Percentiles rank a stretch among this genome's conserved stretches.
Evolutionary conservation across 35 echinoderm and acorn worm genomes (phyloP).

Genomic region (Heliocidaris tuberculata): DNA sequence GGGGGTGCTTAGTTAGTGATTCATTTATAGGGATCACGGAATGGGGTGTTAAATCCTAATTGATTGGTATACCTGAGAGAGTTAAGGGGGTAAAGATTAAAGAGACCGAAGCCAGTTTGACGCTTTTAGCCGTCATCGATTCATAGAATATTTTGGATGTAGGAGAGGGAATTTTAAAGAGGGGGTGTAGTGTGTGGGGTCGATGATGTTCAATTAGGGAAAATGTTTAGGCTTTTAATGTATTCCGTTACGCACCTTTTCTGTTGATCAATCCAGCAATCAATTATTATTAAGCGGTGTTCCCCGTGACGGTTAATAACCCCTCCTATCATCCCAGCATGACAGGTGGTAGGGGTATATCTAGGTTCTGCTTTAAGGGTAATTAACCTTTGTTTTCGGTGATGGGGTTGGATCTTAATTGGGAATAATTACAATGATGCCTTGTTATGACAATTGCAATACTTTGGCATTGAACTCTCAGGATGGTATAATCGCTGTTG

Average conservation of each 20-base stretch:
- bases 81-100: background rate
- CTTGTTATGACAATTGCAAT: background rate
- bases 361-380: background rate
- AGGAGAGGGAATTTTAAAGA: background rate
- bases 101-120: background rate
- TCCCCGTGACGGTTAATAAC: background rate
- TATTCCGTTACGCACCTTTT: background rate
- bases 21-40: background rate
- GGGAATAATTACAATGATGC: background rate
- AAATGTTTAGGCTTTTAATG: background rate
- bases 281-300: background rate
- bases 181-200: background rate
- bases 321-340: background rate
- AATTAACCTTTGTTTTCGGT: background rate
- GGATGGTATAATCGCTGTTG: too few relatives aligned
- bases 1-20: constrained; percentile 23
- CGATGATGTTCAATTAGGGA: background rate
- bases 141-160: background rate
- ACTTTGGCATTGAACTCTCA: background rate
- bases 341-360: background rate
- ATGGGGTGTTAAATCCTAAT: background rate
- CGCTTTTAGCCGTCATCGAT: background rate
- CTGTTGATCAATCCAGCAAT: background rate
- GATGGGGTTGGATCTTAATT: background rate
- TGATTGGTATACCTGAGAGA: constrained; percentile 23